phyloP scores from a whole-genome alignment of 2,113 vertebrate genomes.

The Caracal caracal region DNA sequence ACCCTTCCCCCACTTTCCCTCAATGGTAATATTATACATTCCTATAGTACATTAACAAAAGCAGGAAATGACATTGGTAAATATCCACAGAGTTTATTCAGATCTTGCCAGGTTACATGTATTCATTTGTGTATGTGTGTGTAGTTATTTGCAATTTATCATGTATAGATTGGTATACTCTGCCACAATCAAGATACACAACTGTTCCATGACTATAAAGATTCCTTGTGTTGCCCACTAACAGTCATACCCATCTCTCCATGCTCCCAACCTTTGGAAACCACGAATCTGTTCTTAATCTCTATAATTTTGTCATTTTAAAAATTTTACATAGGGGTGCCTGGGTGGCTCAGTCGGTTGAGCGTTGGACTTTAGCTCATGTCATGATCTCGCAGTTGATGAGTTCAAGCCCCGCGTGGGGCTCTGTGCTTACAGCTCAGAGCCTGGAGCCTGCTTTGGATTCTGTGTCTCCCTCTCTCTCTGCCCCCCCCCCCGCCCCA shows the following conservation, averaged over 20 bases:
- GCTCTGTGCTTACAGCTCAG: no score
- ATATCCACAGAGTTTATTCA: background rate
- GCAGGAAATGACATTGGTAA: background rate
- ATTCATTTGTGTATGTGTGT: background rate
- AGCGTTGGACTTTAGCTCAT: no score
- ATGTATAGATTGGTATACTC: background rate
- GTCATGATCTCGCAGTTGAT: no score
- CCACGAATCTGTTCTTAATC: background rate
- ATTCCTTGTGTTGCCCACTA: background rate
- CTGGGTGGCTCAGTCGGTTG: no score
- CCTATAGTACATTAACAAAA: background rate
- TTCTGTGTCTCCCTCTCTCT: no score
- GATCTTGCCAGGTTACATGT: background rate
- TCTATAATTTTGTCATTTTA: background rate
- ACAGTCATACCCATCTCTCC: background rate
- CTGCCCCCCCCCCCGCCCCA: no score
- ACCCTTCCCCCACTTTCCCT: background rate
- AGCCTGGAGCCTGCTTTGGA: no score
- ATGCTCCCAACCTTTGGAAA: background rate
- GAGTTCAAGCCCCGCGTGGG: no score
- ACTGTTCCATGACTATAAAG: background rate
- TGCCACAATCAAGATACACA: background rate
- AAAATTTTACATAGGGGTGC: background rate
- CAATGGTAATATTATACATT: background rate
- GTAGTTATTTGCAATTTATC: background rate